Conservation (phyloP, 2,113 vertebrate genomes). For the Glaucomys volans region DNA sequence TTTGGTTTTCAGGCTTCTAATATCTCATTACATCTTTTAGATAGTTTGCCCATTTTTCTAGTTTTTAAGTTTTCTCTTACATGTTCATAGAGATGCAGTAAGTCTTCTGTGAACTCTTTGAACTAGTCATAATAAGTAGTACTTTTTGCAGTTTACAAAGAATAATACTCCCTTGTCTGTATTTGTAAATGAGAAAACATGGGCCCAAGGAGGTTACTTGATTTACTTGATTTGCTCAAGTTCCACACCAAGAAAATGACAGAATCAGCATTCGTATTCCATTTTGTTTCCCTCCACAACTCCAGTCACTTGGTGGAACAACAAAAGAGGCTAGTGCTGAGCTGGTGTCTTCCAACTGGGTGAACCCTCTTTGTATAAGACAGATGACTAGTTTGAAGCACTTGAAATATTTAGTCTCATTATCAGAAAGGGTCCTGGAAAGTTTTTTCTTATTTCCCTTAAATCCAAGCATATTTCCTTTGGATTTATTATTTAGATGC, state of each 20-base stretch:
- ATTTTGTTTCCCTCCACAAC: neutral
- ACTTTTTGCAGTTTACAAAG: neutral
- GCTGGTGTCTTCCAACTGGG: neutral
- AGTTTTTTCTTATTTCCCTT: neutral
- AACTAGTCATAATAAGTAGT: neutral
- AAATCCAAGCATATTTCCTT: neutral
- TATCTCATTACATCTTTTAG: neutral
- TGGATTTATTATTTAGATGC: neutral
- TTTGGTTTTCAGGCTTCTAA: neutral
- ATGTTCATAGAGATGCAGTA: neutral
- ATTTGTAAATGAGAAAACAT: slow-evolving; percentile 26
- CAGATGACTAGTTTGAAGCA: neutral
- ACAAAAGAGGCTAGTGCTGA: neutral
- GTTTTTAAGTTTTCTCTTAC: neutral
- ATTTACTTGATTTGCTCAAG: neutral
- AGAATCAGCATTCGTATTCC: neutral
- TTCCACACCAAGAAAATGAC: neutral
- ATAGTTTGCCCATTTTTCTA: neutral
- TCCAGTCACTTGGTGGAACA: neutral
- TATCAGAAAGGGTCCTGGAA: neutral
- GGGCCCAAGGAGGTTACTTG: neutral
- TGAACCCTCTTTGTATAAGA: neutral
- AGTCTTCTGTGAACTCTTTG: neutral
- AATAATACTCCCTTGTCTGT: neutral
- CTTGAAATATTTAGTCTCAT: neutral